Conservation (phyloP, 2,113 vertebrate genomes). For the Gavia stellata region DNA sequence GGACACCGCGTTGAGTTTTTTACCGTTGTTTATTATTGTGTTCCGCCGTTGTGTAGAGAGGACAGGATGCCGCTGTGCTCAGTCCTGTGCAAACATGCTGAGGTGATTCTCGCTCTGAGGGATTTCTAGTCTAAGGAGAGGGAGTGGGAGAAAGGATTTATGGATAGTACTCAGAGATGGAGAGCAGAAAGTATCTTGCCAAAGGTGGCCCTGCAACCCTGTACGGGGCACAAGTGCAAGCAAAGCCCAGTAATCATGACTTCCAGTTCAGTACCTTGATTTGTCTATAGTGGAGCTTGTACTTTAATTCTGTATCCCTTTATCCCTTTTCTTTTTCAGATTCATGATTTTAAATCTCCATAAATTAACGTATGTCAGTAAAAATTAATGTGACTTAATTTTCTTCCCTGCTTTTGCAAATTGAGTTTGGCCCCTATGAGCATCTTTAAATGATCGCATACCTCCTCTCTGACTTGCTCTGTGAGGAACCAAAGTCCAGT, state of each 20-base stretch:
- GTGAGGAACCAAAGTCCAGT: neutral
- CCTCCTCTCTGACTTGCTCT: neutral
- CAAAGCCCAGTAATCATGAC: neutral
- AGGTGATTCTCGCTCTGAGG: neutral
- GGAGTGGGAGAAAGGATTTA: neutral
- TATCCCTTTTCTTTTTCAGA: neutral
- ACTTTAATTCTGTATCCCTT: neutral
- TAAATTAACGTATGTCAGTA: conserved; percentile 4
- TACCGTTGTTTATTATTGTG: neutral
- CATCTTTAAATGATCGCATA: neutral
- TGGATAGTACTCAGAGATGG: neutral
- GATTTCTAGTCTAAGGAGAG: neutral
- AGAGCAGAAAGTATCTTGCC: neutral
- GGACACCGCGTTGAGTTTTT: accelerated
- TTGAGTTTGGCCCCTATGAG: neutral
- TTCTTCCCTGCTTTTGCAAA: conserved; percentile 17
- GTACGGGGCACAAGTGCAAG: neutral
- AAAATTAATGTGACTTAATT: conserved; percentile 45
- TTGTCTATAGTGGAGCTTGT: neutral
- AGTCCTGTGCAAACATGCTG: neutral
- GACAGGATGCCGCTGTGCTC: accelerated
- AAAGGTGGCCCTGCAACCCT: neutral
- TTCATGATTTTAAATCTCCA: neutral
- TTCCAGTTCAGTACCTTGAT: neutral
- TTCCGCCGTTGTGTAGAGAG: accelerated